Evolutionary conservation across 2,888 invertebrate genomes (phyloP).

Genomic region (Ephialtes manifestator): DNA sequence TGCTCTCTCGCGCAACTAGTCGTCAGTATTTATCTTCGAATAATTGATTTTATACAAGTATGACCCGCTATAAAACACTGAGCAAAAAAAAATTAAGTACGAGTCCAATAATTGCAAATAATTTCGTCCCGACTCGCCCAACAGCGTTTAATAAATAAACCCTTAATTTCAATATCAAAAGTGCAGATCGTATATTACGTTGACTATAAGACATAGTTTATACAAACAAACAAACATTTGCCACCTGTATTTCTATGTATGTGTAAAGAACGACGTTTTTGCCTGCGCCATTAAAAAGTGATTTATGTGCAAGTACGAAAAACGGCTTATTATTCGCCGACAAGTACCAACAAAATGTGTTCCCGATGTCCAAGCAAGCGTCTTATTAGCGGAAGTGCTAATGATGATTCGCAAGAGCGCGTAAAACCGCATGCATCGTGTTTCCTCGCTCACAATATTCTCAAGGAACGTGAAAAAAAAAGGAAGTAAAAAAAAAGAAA

Average conservation of each 20-base stretch:
- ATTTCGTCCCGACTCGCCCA: background rate
- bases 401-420: slow-evolving; percentile 14
- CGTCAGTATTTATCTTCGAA: slow-evolving; percentile 21
- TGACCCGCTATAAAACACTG: background rate
- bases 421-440: slow-evolving; percentile 1
- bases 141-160: background rate
- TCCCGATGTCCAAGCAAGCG: background rate
- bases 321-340: background rate
- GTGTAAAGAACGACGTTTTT: slow-evolving; percentile 1
- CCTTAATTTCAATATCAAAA: slow-evolving; percentile 10
- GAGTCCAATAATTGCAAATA: slow-evolving; percentile 8
- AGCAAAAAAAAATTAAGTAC: background rate
- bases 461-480: background rate
- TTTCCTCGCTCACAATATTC: slow-evolving; percentile 16
- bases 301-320: slow-evolving; percentile 12
- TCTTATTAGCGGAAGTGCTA: slow-evolving; percentile 8
- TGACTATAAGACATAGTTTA: slow-evolving; percentile 22
- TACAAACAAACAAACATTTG: background rate
- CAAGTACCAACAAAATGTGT: background rate
- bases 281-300: slow-evolving; percentile 36
- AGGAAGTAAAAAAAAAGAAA: background rate
- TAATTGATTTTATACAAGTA: background rate
- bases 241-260: slow-evolving; percentile 29
- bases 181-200: background rate
- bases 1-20: slow-evolving; percentile 26